phyloP scores from a whole-genome alignment of 2,113 vertebrate species.

The Promerops cafer region DNA sequence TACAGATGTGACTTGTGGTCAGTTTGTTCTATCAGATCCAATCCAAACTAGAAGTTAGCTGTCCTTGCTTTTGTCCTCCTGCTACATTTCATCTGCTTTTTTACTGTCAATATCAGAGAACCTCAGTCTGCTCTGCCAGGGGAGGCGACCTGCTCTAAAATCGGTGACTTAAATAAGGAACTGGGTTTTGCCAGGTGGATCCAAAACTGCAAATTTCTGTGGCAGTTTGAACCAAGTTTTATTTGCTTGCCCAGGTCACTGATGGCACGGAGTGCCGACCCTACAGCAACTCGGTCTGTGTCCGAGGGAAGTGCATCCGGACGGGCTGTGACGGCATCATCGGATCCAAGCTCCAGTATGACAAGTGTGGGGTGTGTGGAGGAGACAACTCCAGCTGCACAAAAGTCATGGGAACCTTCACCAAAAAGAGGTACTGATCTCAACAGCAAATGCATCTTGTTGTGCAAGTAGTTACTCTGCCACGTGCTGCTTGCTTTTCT shows the following conservation, averaged over 20 bases:
- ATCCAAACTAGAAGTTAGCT: background rate
- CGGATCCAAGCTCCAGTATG: slow-evolving; percentile 93
- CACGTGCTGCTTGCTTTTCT: background rate
- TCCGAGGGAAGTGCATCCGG: slow-evolving; percentile 89
- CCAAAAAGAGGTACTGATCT: slow-evolving; percentile 86
- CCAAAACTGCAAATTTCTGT: background rate
- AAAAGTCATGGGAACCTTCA: slow-evolving; percentile 89
- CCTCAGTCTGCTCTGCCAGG: background rate
- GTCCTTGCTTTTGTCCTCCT: background rate
- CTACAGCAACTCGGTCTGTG: slow-evolving; percentile 90
- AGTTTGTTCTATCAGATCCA: background rate
- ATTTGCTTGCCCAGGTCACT: slow-evolving; percentile 75
- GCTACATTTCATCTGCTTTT: background rate
- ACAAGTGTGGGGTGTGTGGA: slow-evolving; percentile 94
- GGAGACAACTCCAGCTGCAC: slow-evolving; percentile 91
- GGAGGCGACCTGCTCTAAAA: background rate
- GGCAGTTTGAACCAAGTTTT: background rate
- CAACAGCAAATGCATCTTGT: background rate
- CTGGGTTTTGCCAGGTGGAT: background rate
- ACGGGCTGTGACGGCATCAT: slow-evolving; percentile 96
- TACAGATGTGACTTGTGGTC: background rate
- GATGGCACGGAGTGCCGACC: slow-evolving; percentile 95
- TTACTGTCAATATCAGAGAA: background rate
- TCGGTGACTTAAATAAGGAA: background rate
- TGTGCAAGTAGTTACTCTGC: background rate